Base-by-base conservation (phyloP, 2,113 vertebrate species). In the Syngnathus floridae region DNA sequence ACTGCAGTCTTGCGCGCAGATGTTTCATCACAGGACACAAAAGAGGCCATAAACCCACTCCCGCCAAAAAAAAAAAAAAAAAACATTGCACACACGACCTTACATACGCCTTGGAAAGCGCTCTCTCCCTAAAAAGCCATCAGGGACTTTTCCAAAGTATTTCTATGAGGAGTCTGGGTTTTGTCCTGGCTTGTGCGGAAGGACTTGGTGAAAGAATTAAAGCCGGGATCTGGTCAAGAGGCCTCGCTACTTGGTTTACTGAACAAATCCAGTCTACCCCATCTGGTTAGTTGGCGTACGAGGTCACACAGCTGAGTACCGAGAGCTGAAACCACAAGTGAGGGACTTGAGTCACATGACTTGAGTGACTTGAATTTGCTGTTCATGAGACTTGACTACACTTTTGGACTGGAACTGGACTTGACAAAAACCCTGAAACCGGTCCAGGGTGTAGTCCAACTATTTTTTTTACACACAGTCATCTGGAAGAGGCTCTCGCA, bases 131-230 rank as follows among this genome's bases (percentile, higher is more conserved):
- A 80, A 88, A 87, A 81, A 80, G 77, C 77, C 84, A 81, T 73
- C 19, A 63, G 88, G 84, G 85, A 89, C 61, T 84, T 83, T 83
- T 72, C 66, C 43, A 83, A 86, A 82, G 65, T 81, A 86, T 87
- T 85, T 85, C 82, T 86, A 86, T 85, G 72, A 84, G 82, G 75
- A 79, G 82, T 81, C 82, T 88, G 84, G 77, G 79, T 72, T 86
- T 81, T 83, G 74, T 87, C 82, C 65, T 72, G 85, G 85, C 4
- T 76, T 80, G 77, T 78, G 78, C 73, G 77, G 80, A 79, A 73
- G 68, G 76, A 84, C 67, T 84, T 81, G 82, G 77, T 87, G 86
- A 89, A 89, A 86, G 82, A 82, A 86, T 85, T 84, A 83, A 84
- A 63, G 80, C 66, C 68, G 63, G 72, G 74, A 60, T 48, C 51